These are phyloP conservation scores for Achroia grisella DNA, from an alignment of 1,140 invertebrate species.

Conservation along the genomic window DNA sequence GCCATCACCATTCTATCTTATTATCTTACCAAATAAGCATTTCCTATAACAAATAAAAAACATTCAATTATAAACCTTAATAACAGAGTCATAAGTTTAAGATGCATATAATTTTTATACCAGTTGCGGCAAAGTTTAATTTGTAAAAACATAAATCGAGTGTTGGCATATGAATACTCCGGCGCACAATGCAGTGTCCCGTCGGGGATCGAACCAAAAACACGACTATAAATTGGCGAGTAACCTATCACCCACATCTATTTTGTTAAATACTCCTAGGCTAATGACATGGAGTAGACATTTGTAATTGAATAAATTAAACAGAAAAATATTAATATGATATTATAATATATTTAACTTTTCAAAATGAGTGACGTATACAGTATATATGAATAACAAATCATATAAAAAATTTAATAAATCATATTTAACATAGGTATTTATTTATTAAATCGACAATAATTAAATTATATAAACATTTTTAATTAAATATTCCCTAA, in stretches of 20 bases:
- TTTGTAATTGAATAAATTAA: too few species aligned
- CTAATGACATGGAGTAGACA: too few species aligned
- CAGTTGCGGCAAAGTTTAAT: slow-evolving; percentile 11
- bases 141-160: slow-evolving; percentile 48
- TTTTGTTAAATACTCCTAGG: slow-evolving; percentile 10
- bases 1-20: slow-evolving; percentile 38
- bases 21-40: slow-evolving; percentile 4
- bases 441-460: too few species aligned
- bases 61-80: slow-evolving; percentile 14
- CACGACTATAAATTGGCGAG: slow-evolving; percentile 36
- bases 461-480: too few species aligned
- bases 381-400: too few species aligned
- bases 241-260: slow-evolving; percentile 35
- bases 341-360: too few species aligned
- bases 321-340: too few species aligned
- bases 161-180: slow-evolving; percentile 61
- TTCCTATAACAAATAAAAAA: slow-evolving; percentile 4
- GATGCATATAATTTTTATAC: slow-evolving; percentile 2
- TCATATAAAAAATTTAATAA: too few species aligned
- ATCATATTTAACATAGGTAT: too few species aligned
- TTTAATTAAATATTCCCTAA: too few species aligned
- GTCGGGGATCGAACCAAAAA: slow-evolving; percentile 17
- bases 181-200: slow-evolving; percentile 47
- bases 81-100: slow-evolving; percentile 4
- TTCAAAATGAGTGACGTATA: too few species aligned